Base-by-base conservation (phyloP, 2,797 vertebrate species). In the Semotilus atromaculatus region DNA sequence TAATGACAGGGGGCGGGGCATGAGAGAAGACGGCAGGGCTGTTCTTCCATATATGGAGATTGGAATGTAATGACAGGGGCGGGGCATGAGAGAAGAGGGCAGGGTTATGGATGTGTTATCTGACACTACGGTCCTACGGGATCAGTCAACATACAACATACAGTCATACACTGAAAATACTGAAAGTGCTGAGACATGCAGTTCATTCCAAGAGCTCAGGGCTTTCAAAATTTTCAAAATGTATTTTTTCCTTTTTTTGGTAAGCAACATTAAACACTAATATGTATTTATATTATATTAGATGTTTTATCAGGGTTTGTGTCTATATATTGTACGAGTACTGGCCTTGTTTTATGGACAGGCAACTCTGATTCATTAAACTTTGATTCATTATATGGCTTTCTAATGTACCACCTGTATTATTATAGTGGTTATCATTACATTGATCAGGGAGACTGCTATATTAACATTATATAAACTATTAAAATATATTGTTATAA, bases 41-140 rank as follows among this genome's bases (percentile, higher is more conserved):
- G 7, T 8, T 38, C 38, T 38, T 38, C 38, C 7, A 38, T 38
- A 38, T 38, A 38, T 38, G 38, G 38, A 38, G 38, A 38, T 1
- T 38, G 38, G 40, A 11, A 43, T 43, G 40, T 43, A 43, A 43
- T 2, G 40, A 43, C 40, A 11, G 40, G 90, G 96, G 96, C 85
- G 94, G 95, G 91, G 93, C 85, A 72, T 88, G 14, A 9, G 66
- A 29, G 9, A 64, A 71, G 29, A 67, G 36, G 83, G 81, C 7
- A n/a, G 53, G 71, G 62, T 21, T 80, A 87, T 80, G 89, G 77
- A 88, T 88, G 88, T 92, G 92, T 89, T 93, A 88, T 91, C 88
- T 92, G 96, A 95, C 96, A 97, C 94, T 89, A 91, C 93, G 96
- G 94, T 95, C 75, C 89, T n/a, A 86, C 86, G 29, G 29, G 29